These are phyloP conservation scores for Muricea muricata DNA, from an alignment of 92 coral and sea anemone genomes.

Conservation along the genomic window DNA sequence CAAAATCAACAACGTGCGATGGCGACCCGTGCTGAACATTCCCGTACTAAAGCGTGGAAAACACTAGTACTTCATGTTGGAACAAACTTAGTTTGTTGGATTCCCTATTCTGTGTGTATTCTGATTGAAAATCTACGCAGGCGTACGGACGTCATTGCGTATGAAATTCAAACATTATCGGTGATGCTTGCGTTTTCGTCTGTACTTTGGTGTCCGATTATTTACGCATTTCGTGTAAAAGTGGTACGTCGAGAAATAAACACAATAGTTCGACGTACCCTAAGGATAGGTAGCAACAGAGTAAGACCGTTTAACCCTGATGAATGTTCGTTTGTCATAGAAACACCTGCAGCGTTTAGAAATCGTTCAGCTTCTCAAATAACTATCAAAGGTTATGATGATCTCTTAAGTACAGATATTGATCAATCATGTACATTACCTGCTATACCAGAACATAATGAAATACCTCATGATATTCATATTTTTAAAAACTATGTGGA, in stretches of 20 bases:
- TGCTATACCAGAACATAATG: conserved; percentile 30
- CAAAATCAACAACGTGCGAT: conserved; percentile 44
- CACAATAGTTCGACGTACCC: conserved; percentile 49
- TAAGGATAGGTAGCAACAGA: conserved; percentile 48
- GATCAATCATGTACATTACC: conserved; percentile 67
- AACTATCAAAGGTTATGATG: conserved; percentile 76
- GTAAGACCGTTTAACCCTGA: conserved; percentile 77
- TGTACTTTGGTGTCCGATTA: conserved; percentile 75
- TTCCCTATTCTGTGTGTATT: conserved; percentile 73
- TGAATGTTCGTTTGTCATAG: conserved; percentile 70
- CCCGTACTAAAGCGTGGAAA: conserved; percentile 82
- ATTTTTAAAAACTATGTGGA: conserved; percentile 47
- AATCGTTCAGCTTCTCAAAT: conserved; percentile 89
- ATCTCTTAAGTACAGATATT: conserved; percentile 60
- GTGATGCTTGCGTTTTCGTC: conserved; percentile 69
- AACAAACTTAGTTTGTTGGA: conserved; percentile 78
- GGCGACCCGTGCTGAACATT: conserved; percentile 50
- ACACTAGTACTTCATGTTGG: conserved; percentile 85
- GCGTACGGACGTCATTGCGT: conserved; percentile 59
- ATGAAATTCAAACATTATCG: conserved; percentile 64
- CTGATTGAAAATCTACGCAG: conserved; percentile 70
- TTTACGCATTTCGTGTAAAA: conserved; percentile 90
- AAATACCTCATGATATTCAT: background rate
- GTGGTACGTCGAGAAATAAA: conserved; percentile 76
- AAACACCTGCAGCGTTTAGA: conserved; percentile 73